A percentile compares a stretch with the other conserved stretches of the same genome.
Conservation (phyloP, 2,113 vertebrate species). For the Oreochromis spilurus region DNA sequence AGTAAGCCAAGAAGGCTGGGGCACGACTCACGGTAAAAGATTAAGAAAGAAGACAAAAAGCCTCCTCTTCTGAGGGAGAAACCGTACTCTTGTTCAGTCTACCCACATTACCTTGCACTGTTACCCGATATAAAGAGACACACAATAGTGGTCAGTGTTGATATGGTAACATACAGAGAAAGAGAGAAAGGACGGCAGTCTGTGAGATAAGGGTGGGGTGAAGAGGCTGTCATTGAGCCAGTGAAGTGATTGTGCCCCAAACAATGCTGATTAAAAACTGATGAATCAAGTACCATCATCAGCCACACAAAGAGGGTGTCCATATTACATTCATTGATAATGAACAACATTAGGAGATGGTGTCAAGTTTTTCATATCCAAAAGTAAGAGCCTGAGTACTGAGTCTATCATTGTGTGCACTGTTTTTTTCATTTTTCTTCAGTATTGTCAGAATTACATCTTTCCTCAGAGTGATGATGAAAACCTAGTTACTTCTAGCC, state of each 20-base stretch:
- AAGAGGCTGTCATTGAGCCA: slow-evolving; percentile 4
- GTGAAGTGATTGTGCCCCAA: slow-evolving; percentile 25
- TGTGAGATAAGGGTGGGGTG: neutral
- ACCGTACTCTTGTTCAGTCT: slow-evolving; percentile 53
- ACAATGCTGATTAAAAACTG: slow-evolving; percentile 44
- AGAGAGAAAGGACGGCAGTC: slow-evolving; percentile 13
- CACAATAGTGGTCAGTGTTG: slow-evolving; percentile 58
- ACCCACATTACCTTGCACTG: slow-evolving; percentile 38
- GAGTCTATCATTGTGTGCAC: neutral
- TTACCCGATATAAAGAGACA: slow-evolving; percentile 54
- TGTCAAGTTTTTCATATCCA: neutral
- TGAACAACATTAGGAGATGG: neutral
- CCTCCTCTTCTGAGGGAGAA: slow-evolving; percentile 49
- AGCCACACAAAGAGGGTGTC: neutral
- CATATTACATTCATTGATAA: neutral
- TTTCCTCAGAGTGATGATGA: neutral
- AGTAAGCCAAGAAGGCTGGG: slow-evolving; percentile 59
- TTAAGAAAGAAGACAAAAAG: slow-evolving; percentile 54
- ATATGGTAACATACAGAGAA: slow-evolving; percentile 9
- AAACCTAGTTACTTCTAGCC: neutral
- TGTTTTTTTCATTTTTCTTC: neutral
- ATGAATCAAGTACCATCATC: slow-evolving; percentile 23
- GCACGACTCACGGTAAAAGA: slow-evolving; percentile 15
- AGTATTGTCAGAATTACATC: neutral
- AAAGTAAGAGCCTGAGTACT: neutral